Evolutionary conservation across 2,888 invertebrate genomes (phyloP).

Genomic region (Diaprepes abbreviatus): DNA sequence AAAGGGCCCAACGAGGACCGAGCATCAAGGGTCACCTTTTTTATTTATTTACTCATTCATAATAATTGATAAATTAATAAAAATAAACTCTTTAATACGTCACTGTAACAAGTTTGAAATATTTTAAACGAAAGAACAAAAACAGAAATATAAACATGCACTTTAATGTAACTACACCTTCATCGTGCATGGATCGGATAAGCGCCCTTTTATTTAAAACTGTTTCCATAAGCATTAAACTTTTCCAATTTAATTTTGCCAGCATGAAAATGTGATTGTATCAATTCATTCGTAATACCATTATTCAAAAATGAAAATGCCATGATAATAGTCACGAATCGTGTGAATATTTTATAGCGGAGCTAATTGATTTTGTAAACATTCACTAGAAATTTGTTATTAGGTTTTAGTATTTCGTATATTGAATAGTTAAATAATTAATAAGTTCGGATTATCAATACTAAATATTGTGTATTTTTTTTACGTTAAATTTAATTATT

Average conservation of each 20-base stretch:
- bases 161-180: conserved; percentile 37
- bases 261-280: conserved; percentile 64
- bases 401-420: conserved; percentile 3
- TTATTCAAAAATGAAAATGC: conserved; percentile 59
- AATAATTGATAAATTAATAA: no score
- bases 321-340: conserved; percentile 58
- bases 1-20: no score
- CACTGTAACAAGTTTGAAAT: no score
- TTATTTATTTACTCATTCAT: no score
- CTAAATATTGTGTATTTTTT: no score
- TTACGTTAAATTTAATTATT: no score
- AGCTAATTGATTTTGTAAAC: conserved; percentile 55
- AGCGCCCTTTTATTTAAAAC: conserved; percentile 45
- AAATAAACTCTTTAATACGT: no score
- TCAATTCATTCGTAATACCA: conserved; percentile 59
- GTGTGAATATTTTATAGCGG: conserved; percentile 57
- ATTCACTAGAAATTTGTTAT: conserved; percentile 51
- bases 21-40: no score
- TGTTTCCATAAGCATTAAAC: conserved; percentile 62
- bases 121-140: conserved; percentile 14
- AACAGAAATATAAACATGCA: conserved; percentile 42
- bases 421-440: background rate
- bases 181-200: conserved; percentile 37
- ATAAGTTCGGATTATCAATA: background rate
- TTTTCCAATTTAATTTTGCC: conserved; percentile 65